A percentile compares a stretch with the other conserved stretches of the same genome.
Conservation (phyloP, 2,888 invertebrate genomes). For the Salticus scenicus region DNA sequence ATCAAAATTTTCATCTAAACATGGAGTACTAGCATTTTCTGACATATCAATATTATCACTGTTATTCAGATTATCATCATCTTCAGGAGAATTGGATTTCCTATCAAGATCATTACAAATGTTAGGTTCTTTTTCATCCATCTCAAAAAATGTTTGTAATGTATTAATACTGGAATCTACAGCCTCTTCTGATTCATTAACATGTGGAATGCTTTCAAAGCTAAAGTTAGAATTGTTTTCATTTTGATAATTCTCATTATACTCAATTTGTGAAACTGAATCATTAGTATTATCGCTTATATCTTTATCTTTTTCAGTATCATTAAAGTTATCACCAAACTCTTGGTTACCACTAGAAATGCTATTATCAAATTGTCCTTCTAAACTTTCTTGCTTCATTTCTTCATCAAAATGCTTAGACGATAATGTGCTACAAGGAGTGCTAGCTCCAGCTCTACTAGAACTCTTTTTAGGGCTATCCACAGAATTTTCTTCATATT, state of each 20-base stretch:
- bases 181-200: slow-evolving; percentile 40
- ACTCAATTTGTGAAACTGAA: slow-evolving; percentile 36
- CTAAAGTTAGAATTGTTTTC: slow-evolving; percentile 40
- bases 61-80: slow-evolving; percentile 19
- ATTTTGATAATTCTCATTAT: slow-evolving; percentile 28
- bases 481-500: slow-evolving; percentile 36
- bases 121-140: slow-evolving; percentile 65
- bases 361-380: slow-evolving; percentile 44
- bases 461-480: slow-evolving; percentile 39
- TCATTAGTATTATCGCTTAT: slow-evolving; percentile 31
- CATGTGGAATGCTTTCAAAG: slow-evolving; percentile 32
- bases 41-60: slow-evolving; percentile 30
- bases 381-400: slow-evolving; percentile 31
- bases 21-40: slow-evolving; percentile 61
- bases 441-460: slow-evolving; percentile 12
- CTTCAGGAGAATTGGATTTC: slow-evolving; percentile 44
- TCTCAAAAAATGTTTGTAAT: slow-evolving; percentile 33
- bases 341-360: slow-evolving; percentile 43
- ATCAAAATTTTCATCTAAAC: slow-evolving; percentile 61
- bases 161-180: slow-evolving; percentile 11
- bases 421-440: slow-evolving; percentile 32
- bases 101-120: slow-evolving; percentile 41
- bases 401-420: slow-evolving; percentile 35
- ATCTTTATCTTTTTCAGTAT: neutral
- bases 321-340: neutral